Evolutionary conservation across 2,797 vertebrate species (phyloP).

Genomic region (Lophotriccus pileatus): DNA sequence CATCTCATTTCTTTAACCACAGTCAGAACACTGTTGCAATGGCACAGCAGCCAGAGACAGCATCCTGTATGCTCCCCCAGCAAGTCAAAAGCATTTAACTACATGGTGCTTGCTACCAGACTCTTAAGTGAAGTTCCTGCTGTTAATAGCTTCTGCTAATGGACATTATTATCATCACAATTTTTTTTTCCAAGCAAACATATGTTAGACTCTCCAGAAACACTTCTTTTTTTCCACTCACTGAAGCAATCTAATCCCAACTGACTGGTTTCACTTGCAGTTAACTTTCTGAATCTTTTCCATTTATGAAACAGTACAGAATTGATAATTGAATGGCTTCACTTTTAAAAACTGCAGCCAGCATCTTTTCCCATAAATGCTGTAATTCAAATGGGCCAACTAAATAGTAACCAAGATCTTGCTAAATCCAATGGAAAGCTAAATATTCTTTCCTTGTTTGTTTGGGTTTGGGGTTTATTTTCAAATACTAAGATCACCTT

Average conservation of each 20-base stretch:
- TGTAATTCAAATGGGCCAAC: background rate
- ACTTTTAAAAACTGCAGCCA: background rate
- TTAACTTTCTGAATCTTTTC: background rate
- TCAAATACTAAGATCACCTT: background rate
- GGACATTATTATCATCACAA: background rate
- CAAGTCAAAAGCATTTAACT: background rate
- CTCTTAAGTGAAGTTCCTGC: background rate
- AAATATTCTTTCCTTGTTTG: background rate
- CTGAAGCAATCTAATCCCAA: background rate
- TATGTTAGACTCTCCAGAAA: background rate
- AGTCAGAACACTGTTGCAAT: background rate
- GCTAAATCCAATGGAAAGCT: background rate
- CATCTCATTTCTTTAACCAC: background rate
- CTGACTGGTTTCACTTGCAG: background rate
- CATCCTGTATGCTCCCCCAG: fast-evolving
- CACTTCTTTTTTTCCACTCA: background rate
- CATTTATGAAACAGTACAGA: background rate
- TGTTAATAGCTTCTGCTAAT: background rate
- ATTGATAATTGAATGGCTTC: background rate
- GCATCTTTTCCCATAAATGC: background rate
- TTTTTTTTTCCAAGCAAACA: background rate
- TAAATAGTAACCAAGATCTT: background rate
- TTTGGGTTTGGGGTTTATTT: background rate
- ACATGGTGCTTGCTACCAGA: background rate
- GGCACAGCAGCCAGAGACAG: background rate